Evolutionary conservation across 2,888 invertebrate genomes (phyloP).

Genomic region (Panzeria rudis): DNA sequence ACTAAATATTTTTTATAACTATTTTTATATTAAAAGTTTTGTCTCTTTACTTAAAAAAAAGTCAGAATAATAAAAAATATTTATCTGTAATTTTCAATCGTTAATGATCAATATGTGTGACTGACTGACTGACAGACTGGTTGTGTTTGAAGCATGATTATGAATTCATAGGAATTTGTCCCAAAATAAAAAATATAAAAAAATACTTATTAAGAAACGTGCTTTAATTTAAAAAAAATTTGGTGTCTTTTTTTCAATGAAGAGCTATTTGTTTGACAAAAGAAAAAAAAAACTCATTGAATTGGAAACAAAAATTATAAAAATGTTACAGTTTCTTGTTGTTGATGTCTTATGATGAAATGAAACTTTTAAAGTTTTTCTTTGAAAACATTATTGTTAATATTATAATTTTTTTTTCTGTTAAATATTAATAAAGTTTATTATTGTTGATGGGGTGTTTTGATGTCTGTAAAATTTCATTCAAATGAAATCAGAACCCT

Average conservation of each 20-base stretch:
- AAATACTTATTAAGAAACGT: slow-evolving; percentile 52
- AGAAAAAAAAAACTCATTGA: slow-evolving; percentile 40
- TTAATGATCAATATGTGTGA: slow-evolving; percentile 62
- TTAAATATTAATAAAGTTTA: slow-evolving; percentile 35
- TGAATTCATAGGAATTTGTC: slow-evolving; percentile 62
- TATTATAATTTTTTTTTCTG: not conserved
- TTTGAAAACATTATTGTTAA: slow-evolving; percentile 60
- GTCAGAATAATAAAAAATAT: slow-evolving; percentile 30
- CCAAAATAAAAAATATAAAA: slow-evolving; percentile 33
- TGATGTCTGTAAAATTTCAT: slow-evolving; percentile 35
- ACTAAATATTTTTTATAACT: slow-evolving; percentile 8
- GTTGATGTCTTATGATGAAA: slow-evolving; percentile 12
- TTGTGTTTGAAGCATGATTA: slow-evolving; percentile 21
- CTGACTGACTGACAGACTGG: slow-evolving; percentile 25
- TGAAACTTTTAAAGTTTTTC: slow-evolving; percentile 46
- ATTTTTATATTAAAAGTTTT: slow-evolving; percentile 19
- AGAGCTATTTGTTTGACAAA: not conserved
- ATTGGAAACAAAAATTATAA: slow-evolving; percentile 46
- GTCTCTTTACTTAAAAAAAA: slow-evolving; percentile 19
- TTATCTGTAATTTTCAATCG: slow-evolving; percentile 70
- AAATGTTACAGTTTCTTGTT: slow-evolving; percentile 56
- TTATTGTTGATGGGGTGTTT: slow-evolving; percentile 27
- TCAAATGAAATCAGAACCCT: slow-evolving; percentile 48
- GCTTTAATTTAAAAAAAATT: slow-evolving; percentile 33
- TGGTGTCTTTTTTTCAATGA: slow-evolving; percentile 10